These are phyloP conservation scores for Disparrhopalites patrizii DNA, from an alignment of 2,888 invertebrate genomes.

Conservation along the genomic window DNA sequence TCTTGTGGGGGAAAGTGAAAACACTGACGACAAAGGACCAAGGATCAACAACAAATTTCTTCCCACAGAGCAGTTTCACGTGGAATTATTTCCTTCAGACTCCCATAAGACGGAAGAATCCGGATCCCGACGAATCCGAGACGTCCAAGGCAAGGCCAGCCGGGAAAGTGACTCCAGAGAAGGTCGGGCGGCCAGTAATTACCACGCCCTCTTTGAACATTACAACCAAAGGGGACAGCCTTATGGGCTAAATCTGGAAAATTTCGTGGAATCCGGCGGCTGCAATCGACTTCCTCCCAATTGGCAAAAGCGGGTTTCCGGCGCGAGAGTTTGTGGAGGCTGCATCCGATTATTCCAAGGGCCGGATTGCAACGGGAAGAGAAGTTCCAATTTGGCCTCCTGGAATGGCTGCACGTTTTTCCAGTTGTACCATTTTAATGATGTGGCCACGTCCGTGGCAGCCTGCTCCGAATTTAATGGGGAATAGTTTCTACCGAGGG, in stretches of 20 bases:
- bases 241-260: constrained; percentile 16
- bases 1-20: neutral
- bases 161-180: neutral
- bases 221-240: constrained; percentile 18
- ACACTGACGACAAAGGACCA: too few relatives aligned
- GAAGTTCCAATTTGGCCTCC: constrained; percentile 20
- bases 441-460: constrained; percentile 18
- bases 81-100: neutral
- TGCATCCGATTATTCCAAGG: constrained; percentile 18
- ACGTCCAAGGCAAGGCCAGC: neutral
- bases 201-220: constrained; percentile 24
- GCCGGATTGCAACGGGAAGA: constrained; percentile 15
- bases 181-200: constrained; percentile 16
- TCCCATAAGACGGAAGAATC: neutral
- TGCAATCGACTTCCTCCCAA: constrained; percentile 25
- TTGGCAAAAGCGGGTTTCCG: constrained; percentile 20
- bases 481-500: too few relatives aligned
- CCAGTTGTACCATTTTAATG: constrained; percentile 27
- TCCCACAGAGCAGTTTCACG: neutral
- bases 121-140: neutral
- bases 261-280: constrained; percentile 23
- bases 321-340: constrained; percentile 23
- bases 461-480: too few relatives aligned
- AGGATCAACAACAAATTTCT: neutral
- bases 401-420: constrained; percentile 25